phyloP scores from a whole-genome alignment of 2,113 vertebrate species.

The Periophthalmodon schlosseri region DNA sequence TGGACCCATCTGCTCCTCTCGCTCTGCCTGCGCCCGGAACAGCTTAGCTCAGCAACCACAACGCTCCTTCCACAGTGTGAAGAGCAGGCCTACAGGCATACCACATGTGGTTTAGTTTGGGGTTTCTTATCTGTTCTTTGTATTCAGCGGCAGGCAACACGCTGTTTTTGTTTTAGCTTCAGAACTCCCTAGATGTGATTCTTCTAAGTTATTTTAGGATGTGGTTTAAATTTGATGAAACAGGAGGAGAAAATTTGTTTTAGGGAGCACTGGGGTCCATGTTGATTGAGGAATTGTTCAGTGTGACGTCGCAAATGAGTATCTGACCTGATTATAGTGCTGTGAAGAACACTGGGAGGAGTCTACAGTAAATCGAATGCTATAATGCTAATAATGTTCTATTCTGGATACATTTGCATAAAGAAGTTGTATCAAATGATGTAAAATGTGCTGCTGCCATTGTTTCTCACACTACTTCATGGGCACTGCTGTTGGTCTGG shows the following conservation, averaged over 20 bases:
- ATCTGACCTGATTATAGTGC: constrained; percentile 71
- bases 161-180: constrained; percentile 43
- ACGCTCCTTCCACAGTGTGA: constrained; percentile 30
- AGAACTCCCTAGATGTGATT: constrained; percentile 35
- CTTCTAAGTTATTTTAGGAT: constrained; percentile 54
- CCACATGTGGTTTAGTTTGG: constrained; percentile 75
- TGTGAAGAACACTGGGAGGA: constrained; percentile 65
- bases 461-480: too few species aligned
- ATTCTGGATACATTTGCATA: too few species aligned
- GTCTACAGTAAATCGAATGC: neutral
- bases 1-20: constrained; percentile 78
- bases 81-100: constrained; percentile 66
- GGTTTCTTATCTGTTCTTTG: constrained; percentile 64
- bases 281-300: constrained; percentile 65
- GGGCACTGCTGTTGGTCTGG: too few species aligned
- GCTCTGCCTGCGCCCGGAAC: constrained; percentile 70
- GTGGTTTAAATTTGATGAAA: constrained; percentile 58
- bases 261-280: constrained; percentile 63
- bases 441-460: neutral
- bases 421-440: neutral
- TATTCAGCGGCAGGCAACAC: constrained; percentile 65
- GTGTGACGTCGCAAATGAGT: constrained; percentile 68
- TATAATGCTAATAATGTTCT: too few species aligned
- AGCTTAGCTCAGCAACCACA: constrained; percentile 83
- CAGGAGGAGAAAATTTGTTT: constrained; percentile 60